Base-by-base conservation (phyloP, 1,140 invertebrate species). In the Ostrea edulis region DNA sequence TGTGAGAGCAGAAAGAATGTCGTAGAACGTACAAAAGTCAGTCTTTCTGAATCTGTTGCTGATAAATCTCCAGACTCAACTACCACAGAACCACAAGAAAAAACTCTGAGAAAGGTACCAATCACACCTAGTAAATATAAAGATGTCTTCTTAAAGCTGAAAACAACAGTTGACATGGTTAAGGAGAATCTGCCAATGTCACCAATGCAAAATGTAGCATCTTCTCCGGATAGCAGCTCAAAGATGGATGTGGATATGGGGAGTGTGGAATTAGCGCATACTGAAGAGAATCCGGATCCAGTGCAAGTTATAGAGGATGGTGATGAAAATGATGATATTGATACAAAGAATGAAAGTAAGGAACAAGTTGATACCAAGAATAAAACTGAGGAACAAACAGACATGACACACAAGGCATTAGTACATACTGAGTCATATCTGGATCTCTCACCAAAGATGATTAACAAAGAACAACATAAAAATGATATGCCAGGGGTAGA, bases 31-130 rank as follows among this genome's bases (percentile, higher is more conserved):
- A 62, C 14, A 62, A 62, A 62, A 29, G 68, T 29, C 25, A 25
- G 25, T 25, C 11, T 9, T 12, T 77, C 9, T 35, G 68, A 77
- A 29, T 77, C 68, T 8, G 29, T 25, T 29, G 14, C 29, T 29
- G 68, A 77, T 35, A 77, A 77, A 77, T 77, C 22, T 29, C 68
- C 68, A 17, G 68, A 77, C 25, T 77, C 68, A 5, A 77, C 68
- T 71, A 71, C 68, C 14, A 77, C 68, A 77, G 68, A 77, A 77
- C 25, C 68, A 29, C 22, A 22, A 77, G 68, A 77, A 77, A 77
- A 77, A 44, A 25, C 2, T 25, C 68, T 29, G 14, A 35, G 14
- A 35, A 35, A 77, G 29, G 68, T 9, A 9, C 12, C 68, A 29
- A 29, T 77, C 7, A 29, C 68, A 14, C 25, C 68, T 12, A 77